Evolutionary conservation across 2,797 vertebrate genomes (phyloP), one percentile per base, ranked within the genome.

Genomic region (Acanthornis magna): DNA sequence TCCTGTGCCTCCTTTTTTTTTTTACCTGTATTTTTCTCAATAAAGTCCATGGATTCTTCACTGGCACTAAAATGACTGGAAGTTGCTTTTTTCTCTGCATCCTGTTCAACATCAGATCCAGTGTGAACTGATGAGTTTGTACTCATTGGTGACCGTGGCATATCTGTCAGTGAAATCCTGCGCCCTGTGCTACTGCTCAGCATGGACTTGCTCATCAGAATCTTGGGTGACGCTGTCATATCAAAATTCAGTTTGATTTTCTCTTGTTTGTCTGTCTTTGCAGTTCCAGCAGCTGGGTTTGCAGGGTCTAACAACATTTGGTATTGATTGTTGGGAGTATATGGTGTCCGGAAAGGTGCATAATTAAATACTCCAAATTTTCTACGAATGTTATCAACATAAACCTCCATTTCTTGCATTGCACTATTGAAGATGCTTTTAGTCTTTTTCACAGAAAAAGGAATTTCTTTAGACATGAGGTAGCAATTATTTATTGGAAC

Each of bases 401-500:
- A 99, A 81, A 99, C 99, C 87, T 99, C 99, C 99, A 99, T 99
- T 97, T 99, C 99, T 95, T 99, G 99, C 99, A 99, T 99, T 97
- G 99, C 99, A 91, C 99, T 99, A 97, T 99, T 99, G 97, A 99
- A 99, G 98, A 99, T 99, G 98, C 99, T 99, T 97, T 99, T 99
- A 66, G 99, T 99, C 98, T 99, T 99, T 98, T 99, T 99, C 96
- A 99, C 99, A 96, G 99, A 99, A 98, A 99, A 99, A 77, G 99
- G 99, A 96, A 99, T 99, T 98, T 99, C 99, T 98, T 99, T 99
- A 97, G 99, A 99, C 99, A 99, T 99, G 98, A 99, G 99, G 98
- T 99, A 99, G 98, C 99, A 99, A 98, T 99, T 99, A 98, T 99
- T 99, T 96, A 99, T 98, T 79, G 99, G 99, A 96, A 99, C 99